Percentiles rank a stretch among this genome's conserved stretches.
Conservation (phyloP, 1,140 invertebrate genomes). For the Platorchestia sp. region DNA sequence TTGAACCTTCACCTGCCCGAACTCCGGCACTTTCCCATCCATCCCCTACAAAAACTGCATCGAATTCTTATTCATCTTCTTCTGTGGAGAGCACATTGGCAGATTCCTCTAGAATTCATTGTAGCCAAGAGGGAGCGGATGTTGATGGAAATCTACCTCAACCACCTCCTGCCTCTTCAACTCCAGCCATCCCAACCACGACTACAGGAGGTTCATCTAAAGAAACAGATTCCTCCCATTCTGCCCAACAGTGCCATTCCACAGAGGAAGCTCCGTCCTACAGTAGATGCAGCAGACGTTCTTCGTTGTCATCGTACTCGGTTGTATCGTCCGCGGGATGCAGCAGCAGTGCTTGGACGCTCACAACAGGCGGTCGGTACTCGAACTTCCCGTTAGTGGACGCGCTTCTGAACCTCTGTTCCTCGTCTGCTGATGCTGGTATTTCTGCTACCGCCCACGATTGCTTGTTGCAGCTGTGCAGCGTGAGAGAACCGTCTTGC, state of each 20-base stretch:
- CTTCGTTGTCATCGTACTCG: constrained; percentile 48
- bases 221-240: not conserved
- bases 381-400: constrained; percentile 65
- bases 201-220: not conserved
- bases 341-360: constrained; percentile 16
- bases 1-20: not conserved
- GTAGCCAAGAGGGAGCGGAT: not conserved
- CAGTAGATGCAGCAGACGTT: not conserved
- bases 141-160: not conserved
- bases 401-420: constrained; percentile 64
- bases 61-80: not conserved
- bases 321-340: not conserved
- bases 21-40: not conserved
- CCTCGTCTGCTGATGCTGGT: constrained; percentile 42
- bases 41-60: not conserved
- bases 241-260: not conserved
- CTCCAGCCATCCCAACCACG: not conserved
- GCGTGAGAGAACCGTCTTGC: constrained; percentile 60
- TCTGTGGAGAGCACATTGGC: not conserved
- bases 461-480: constrained; percentile 62
- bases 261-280: not conserved
- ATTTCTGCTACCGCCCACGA: constrained; percentile 62
- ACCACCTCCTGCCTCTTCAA: not conserved
- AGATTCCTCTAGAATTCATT: not conserved
- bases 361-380: not conserved